These are phyloP conservation scores for Copidosoma aretas DNA, from an alignment of 2,888 invertebrate genomes.

Conservation along the genomic window DNA sequence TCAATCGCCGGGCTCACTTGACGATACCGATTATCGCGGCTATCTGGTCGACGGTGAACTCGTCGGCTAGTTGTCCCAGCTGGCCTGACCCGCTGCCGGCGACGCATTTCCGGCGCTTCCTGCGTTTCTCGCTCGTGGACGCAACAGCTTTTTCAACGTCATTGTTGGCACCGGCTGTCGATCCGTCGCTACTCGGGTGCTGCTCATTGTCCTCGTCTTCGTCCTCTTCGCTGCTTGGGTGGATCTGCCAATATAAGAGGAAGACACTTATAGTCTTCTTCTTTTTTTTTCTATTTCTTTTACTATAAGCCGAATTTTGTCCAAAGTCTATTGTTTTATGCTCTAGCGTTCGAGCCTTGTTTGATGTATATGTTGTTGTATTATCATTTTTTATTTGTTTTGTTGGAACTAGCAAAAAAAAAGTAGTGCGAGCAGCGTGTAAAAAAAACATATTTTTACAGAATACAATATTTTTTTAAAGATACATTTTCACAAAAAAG, in stretches of 20 bases:
- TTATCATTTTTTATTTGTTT: too few relatives aligned
- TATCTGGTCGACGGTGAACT: slow-evolving; percentile 37
- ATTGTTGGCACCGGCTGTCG: too few relatives aligned
- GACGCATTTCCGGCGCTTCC: not conserved
- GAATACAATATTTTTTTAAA: not conserved
- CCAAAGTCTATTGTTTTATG: slow-evolving; percentile 1
- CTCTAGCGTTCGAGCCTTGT: not conserved
- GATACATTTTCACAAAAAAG: too few relatives aligned
- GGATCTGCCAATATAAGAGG: slow-evolving; percentile 46
- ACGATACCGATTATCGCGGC: slow-evolving; percentile 37
- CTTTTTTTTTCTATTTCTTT: not conserved
- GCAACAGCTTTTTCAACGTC: too few relatives aligned
- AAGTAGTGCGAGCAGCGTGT: too few relatives aligned
- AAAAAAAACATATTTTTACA: too few relatives aligned
- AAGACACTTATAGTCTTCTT: not conserved
- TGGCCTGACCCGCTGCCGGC: not conserved
- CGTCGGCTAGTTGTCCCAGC: slow-evolving; percentile 13
- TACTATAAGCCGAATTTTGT: not conserved
- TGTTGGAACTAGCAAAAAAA: too few relatives aligned
- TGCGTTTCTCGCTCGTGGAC: too few relatives aligned
- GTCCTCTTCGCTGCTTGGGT: slow-evolving; percentile 53
- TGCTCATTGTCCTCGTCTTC: slow-evolving; percentile 43
- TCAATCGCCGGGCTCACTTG: slow-evolving; percentile 29
- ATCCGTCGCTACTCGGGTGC: not conserved
- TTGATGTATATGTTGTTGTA: too few relatives aligned